Conservation (phyloP, 2,797 vertebrate genomes). For the Gobionotothen gibberifrons region DNA sequence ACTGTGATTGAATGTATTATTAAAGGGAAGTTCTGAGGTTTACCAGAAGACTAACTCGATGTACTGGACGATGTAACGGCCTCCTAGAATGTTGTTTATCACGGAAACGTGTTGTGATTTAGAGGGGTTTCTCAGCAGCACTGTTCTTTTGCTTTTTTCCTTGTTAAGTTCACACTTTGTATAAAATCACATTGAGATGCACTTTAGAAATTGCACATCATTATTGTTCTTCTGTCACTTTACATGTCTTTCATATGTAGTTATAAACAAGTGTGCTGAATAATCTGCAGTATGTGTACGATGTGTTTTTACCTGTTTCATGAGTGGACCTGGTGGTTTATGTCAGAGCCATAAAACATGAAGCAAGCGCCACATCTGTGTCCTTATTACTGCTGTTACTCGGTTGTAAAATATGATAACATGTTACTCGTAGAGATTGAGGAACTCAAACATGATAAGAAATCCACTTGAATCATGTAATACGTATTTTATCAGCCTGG, state of each 20-base stretch:
- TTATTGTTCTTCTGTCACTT: slow-evolving; percentile 48
- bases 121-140: slow-evolving; percentile 39
- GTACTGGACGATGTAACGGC: slow-evolving; percentile 29
- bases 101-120: slow-evolving; percentile 4
- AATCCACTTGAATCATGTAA: neutral
- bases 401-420: neutral
- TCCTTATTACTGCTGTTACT: slow-evolving; percentile 2
- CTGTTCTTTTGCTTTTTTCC: slow-evolving; percentile 20
- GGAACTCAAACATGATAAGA: neutral
- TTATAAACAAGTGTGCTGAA: slow-evolving; percentile 18
- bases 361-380: slow-evolving; percentile 22
- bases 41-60: slow-evolving; percentile 37
- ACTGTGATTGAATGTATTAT: slow-evolving; percentile 45
- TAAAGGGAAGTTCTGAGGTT: slow-evolving; percentile 31
- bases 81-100: slow-evolving; percentile 5
- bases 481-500: neutral
- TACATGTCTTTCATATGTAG: slow-evolving; percentile 29
- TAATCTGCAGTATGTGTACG: slow-evolving; percentile 30
- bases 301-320: slow-evolving; percentile 43
- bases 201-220: slow-evolving; percentile 66
- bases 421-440: neutral
- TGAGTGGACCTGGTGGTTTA: slow-evolving; percentile 26
- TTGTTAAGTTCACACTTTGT: slow-evolving; percentile 35
- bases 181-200: slow-evolving; percentile 58
- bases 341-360: slow-evolving; percentile 68